These are phyloP conservation scores for Graphium colonna DNA, from an alignment of 2,888 invertebrate species.

Conservation along the genomic window DNA sequence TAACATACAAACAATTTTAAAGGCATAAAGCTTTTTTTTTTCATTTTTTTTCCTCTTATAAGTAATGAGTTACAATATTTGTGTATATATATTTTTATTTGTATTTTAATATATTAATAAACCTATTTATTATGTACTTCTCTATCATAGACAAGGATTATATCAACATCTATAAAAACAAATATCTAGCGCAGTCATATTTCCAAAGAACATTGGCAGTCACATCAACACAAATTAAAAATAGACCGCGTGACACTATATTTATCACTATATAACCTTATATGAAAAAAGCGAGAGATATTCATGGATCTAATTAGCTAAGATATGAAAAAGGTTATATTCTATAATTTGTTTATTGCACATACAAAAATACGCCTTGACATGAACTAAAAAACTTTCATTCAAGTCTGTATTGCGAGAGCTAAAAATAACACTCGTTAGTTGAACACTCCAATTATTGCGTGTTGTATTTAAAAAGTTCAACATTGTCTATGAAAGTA, in stretches of 20 bases:
- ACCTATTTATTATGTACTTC: conserved; percentile 75
- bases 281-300: conserved; percentile 66
- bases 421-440: conserved; percentile 27
- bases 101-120: conserved; percentile 69
- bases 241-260: conserved; percentile 22
- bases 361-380: conserved; percentile 70
- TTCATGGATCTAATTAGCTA: conserved; percentile 71
- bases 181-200: conserved; percentile 29
- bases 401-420: conserved; percentile 38
- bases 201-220: conserved; percentile 38
- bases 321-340: conserved; percentile 68
- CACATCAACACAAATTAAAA: conserved; percentile 17
- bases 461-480: conserved; percentile 29
- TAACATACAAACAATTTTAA: conserved; percentile 76
- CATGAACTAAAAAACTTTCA: conserved; percentile 29
- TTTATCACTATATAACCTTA: conserved; percentile 32
- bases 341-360: conserved; percentile 74
- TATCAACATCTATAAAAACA: conserved; percentile 65
- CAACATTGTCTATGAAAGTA: conserved; percentile 42
- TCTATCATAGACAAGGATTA: conserved; percentile 76
- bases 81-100: conserved; percentile 81
- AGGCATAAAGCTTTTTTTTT: conserved; percentile 76
- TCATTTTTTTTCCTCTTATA: conserved; percentile 54
- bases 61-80: conserved; percentile 71
- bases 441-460: conserved; percentile 2